Evolutionary conservation across 2,888 invertebrate species (phyloP), one percentile per base, ranked within the genome.

Genomic region (Mycalesis mineus): DNA sequence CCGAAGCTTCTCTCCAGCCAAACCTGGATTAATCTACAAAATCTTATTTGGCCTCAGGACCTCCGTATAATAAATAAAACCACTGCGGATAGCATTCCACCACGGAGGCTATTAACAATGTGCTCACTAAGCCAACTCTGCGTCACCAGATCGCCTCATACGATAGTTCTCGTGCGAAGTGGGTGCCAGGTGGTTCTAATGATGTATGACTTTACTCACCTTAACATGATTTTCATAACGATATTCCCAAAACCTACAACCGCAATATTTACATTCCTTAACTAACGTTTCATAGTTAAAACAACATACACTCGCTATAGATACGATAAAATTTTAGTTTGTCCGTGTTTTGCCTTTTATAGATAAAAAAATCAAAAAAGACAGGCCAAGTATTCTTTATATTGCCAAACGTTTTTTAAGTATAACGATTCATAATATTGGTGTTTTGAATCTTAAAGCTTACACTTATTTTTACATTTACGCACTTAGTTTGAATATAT

Each of bases 401-500:
- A 14, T 29, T 14, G 14, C 14, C 45, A 29, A 29, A 45, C 4
- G 29, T 31, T 14, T 47, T 15, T 33, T 17, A 15, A 33, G 4
- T 29, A 29, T 13, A 31, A 47, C 31, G 15, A 33, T 33, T 33
- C 33, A 33, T 15, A 47, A 49, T 52, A 52, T 52, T 52, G 52
- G 52, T 42, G 52, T 52, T 52, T 42, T 42, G 42, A 17, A 33
- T 15, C 42, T 52, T 52, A 52, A 52, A 52, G 42, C 41, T 33
- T 52, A 52, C 6, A 36, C 28, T 13, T 49, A 49, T 37, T 33
- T 44, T 31, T 47, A 31, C 15, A 47, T 31, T 33, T 47, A 33
- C 6, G 8, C 11, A 31, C 15, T 15, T 45, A 45, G 28, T 28
- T 14, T 45, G 2, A 29, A 45, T 31, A 29, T 45, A 14, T 13